These are phyloP conservation scores for Hippasteria phrygiana DNA, from an alignment of 53 echinoderm and acorn worm species.

Conservation along the genomic window DNA sequence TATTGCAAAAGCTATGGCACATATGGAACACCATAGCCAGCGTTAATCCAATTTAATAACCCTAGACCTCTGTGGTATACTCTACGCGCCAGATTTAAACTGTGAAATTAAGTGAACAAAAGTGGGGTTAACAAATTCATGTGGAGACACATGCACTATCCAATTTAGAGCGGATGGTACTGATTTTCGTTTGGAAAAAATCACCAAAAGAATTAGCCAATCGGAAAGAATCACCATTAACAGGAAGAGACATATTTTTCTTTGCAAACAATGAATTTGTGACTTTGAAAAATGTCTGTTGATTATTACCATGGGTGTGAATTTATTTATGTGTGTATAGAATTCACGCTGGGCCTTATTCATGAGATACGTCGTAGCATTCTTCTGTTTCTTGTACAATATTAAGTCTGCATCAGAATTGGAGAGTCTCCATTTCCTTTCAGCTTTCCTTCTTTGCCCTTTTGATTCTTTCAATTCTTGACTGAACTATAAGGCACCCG, in stretches of 20 bases:
- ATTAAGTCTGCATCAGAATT: slow-evolving; percentile 8
- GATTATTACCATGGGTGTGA: neutral
- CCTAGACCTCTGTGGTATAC: too few species aligned
- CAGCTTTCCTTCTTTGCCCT: slow-evolving; percentile 4
- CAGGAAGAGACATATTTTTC: slow-evolving; percentile 5
- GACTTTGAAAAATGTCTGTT: slow-evolving; percentile 28
- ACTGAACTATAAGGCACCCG: slow-evolving; percentile 24
- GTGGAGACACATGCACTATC: neutral
- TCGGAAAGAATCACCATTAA: neutral
- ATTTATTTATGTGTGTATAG: neutral
- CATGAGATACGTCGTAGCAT: slow-evolving; percentile 4
- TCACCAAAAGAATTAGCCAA: slow-evolving; percentile 13
- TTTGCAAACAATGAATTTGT: slow-evolving; percentile 20
- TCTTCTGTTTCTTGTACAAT: neutral
- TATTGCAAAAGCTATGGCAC: too few species aligned
- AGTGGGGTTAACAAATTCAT: too few species aligned
- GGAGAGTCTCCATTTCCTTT: slow-evolving; percentile 17
- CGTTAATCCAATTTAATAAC: too few species aligned
- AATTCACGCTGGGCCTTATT: slow-evolving; percentile 13
- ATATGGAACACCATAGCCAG: too few species aligned
- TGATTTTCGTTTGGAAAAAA: slow-evolving; percentile 19
- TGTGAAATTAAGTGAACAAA: too few species aligned
- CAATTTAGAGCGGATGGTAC: neutral
- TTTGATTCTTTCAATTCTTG: slow-evolving; percentile 8
- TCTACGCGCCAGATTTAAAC: too few species aligned